These are phyloP conservation scores for Leptinotarsa tumamoca DNA, from an alignment of 2,888 invertebrate species.

Conservation along the genomic window DNA sequence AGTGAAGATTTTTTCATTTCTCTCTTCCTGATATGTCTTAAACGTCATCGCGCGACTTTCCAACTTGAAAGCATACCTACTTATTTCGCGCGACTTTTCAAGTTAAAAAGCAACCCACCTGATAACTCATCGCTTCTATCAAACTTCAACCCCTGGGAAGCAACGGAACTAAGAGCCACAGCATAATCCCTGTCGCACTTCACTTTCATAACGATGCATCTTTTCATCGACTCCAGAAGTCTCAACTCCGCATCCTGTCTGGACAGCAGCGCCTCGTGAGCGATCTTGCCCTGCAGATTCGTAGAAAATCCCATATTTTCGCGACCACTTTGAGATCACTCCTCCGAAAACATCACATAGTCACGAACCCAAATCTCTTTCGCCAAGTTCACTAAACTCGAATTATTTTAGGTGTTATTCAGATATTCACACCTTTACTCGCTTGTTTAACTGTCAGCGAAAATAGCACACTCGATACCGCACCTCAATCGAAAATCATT, in stretches of 20 bases:
- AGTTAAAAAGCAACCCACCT: conserved; percentile 42
- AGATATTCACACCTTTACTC: not conserved
- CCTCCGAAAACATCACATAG: conserved; percentile 21
- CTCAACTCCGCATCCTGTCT: conserved; percentile 94
- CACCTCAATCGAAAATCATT: conserved; percentile 18
- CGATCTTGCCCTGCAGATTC: conserved; percentile 86
- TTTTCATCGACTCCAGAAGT: conserved; percentile 90
- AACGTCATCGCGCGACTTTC: too few relatives aligned
- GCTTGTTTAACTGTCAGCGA: conserved; percentile 15
- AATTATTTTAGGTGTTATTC: not conserved
- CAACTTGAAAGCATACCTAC: too few relatives aligned
- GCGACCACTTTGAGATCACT: not conserved
- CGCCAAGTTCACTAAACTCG: conserved; percentile 31
- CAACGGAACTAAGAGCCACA: conserved; percentile 82
- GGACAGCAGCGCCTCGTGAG: conserved; percentile 90
- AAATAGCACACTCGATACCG: conserved; percentile 18
- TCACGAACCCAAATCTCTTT: not conserved
- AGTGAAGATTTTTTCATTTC: too few relatives aligned
- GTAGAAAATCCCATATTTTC: conserved; percentile 84
- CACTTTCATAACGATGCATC: conserved; percentile 87
- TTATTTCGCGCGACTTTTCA: too few relatives aligned
- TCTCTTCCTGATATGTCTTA: too few relatives aligned
- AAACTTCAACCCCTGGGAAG: conserved; percentile 85
- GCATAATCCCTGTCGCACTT: conserved; percentile 95
- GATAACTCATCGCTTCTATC: conserved; percentile 81